A percentile compares a stretch with the other conserved stretches of the same genome.
Conservation (phyloP, 2,888 invertebrate species). For the Psylliodes chrysocephalus region DNA sequence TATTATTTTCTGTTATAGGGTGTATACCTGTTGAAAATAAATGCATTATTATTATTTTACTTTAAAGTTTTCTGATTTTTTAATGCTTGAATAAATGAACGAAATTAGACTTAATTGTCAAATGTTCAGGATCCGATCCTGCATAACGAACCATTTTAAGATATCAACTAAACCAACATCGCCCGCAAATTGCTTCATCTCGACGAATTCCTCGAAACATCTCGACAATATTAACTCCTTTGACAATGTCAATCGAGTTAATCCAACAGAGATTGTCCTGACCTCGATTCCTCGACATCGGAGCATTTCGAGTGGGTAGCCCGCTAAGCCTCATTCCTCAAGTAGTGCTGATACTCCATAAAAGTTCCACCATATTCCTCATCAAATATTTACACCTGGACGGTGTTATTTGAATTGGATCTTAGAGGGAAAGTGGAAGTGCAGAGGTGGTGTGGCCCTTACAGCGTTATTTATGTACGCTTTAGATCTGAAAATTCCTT, state of each 20-base stretch:
- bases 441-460: neutral
- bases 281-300: slow-evolving; percentile 3
- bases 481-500: no score
- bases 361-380: slow-evolving; percentile 29
- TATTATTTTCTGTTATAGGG: no score
- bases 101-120: no score
- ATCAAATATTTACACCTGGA: slow-evolving; percentile 36
- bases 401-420: slow-evolving; percentile 27
- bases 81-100: no score
- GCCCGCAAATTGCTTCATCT: slow-evolving; percentile 3
- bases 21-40: no score
- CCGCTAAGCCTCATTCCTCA: neutral
- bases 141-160: neutral
- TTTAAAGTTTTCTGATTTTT: no score
- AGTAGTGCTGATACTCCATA: slow-evolving; percentile 29
- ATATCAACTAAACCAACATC: slow-evolving; percentile 13
- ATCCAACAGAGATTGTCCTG: slow-evolving; percentile 5
- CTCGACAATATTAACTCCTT: slow-evolving; percentile 14
- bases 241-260: slow-evolving; percentile 14
- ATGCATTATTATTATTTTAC: no score
- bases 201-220: slow-evolving; percentile 1
- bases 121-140: neutral
- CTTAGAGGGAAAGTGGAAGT: neutral
- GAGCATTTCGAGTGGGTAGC: neutral
- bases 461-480: no score